These are phyloP conservation scores for Scomberomorus guttatus DNA, from an alignment of 2,797 vertebrate genomes.

Conservation along the genomic window DNA sequence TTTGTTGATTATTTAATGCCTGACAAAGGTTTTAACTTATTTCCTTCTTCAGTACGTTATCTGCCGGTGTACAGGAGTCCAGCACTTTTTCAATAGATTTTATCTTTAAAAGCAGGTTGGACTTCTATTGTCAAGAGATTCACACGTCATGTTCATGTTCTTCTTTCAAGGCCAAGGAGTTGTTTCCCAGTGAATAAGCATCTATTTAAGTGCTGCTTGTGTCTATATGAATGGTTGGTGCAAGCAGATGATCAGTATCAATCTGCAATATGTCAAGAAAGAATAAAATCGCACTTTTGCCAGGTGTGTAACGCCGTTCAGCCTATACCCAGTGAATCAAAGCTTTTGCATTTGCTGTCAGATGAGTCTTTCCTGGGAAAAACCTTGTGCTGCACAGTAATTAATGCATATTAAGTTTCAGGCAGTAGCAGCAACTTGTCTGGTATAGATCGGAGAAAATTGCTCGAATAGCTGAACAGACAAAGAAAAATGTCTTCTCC, in stretches of 20 bases:
- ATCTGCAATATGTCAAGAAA: not conserved
- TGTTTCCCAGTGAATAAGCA: not conserved
- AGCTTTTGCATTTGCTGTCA: not conserved
- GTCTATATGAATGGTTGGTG: not conserved
- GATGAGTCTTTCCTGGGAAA: not conserved
- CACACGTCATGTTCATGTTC: not conserved
- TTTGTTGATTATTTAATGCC: not conserved
- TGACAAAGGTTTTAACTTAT: too few species aligned
- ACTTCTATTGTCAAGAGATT: not conserved
- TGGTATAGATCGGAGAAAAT: not conserved
- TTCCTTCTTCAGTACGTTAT: not conserved
- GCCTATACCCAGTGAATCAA: not conserved
- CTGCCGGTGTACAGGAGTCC: not conserved
- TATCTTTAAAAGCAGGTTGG: not conserved
- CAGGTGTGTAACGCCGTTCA: not conserved
- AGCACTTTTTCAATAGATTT: not conserved
- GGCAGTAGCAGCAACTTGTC: not conserved
- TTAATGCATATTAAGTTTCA: not conserved
- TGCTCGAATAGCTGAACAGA: conserved; percentile 1
- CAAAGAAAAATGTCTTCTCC: conserved; percentile 5
- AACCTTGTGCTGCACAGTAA: not conserved
- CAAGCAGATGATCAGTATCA: not conserved
- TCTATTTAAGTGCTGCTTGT: not conserved
- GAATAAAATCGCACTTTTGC: not conserved
- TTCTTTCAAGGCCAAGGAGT: not conserved